Evolutionary conservation across 64 coral and sea anemone genomes (phyloP).

Genomic region (Pachyseris speciosa): DNA sequence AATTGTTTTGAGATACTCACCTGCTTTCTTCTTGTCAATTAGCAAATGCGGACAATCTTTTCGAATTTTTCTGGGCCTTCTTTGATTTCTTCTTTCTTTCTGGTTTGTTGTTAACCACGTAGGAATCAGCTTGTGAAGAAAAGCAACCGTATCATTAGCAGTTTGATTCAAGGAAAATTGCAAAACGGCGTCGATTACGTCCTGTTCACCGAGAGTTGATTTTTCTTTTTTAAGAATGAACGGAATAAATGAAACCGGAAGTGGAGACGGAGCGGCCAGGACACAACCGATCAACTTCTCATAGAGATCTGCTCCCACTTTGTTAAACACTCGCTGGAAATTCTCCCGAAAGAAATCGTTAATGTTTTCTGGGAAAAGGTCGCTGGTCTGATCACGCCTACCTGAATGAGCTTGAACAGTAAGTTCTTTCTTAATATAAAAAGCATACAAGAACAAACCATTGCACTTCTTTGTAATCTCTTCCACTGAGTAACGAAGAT

Average conservation of each 20-base stretch:
- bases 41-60: not conserved
- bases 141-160: not conserved
- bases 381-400: not conserved
- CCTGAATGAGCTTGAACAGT: not conserved
- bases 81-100: too few relatives aligned
- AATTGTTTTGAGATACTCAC: not conserved
- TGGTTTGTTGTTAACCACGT: not conserved
- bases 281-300: not conserved
- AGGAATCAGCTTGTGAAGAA: not conserved
- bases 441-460: constrained; percentile 24
- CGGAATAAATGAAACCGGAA: not conserved
- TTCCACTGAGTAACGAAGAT: not conserved
- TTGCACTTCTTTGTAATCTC: not conserved
- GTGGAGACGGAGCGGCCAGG: not conserved
- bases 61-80: too few relatives aligned
- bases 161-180: not conserved
- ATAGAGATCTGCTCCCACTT: not conserved
- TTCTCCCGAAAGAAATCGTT: not conserved
- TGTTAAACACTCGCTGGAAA: not conserved
- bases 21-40: not conserved
- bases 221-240: not conserved
- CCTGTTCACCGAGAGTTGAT: not conserved
- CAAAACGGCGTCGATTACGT: not conserved
- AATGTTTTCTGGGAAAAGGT: not conserved
- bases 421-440: not conserved